Base-by-base conservation (phyloP, 2,797 vertebrate species). In the Rhinella marina region DNA sequence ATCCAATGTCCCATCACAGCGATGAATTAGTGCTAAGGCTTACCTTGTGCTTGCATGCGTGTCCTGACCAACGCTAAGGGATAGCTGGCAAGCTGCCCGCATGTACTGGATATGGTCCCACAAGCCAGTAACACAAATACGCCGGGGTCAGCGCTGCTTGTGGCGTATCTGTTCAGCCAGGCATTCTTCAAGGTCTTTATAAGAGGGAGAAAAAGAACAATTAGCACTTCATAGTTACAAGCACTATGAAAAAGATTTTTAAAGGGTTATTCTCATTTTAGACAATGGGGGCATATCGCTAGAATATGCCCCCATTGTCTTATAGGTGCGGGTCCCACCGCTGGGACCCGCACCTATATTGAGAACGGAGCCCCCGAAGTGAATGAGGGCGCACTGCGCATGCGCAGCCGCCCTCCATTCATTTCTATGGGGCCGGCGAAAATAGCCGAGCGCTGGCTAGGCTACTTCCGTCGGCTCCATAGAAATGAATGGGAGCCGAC, bases 21-120 rank as follows among this genome's bases (percentile, higher is more conserved):
- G 7, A 78, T 16, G 14, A 29, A 16, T 79, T 73, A 9, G 13
- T 9, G 0, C 52, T 52, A 11, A 11, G 61, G 78, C 95, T 94
- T 87, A 99, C 98, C 98, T 96, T 98, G 97, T 5, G 96, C 98
- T 92, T 99, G 98, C 98, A 99, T 99, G 25, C 97, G 96, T 23
- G 98, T 99, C 92, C 98, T 95, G 90, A 99, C 97, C 2, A 99
- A 95, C n/a, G 98, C 98, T 19, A 99, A 94, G 0, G 98, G 98
- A 92, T 99, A 99, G 92, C 98, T 98, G 90, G 98, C 95, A 73
- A 99, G 94, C 90, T 99, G 98, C 3, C 98, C 98, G 41, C 98
- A 99, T 0, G 98, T 98, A 91, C 98, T 98, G 81, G 98, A 99
- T 16, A 97, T 96, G 88, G 98, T 99, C 70, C 98, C 96, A 73